phyloP scores from a whole-genome alignment of 2,888 invertebrate genomes.

The Panopea generosa region DNA sequence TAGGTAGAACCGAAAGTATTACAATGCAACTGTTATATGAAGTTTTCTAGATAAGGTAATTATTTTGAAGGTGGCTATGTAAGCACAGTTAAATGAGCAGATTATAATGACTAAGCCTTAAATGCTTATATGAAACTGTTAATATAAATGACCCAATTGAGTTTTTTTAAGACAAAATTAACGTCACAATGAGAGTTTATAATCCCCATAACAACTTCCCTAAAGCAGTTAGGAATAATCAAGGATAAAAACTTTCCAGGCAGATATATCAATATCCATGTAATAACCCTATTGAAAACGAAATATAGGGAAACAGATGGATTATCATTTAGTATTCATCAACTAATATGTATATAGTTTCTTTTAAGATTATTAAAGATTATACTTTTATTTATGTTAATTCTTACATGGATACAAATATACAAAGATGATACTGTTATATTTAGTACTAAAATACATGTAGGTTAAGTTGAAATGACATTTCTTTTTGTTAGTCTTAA shows the following conservation, averaged over 20 bases:
- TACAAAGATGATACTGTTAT: background rate
- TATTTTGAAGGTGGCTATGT: background rate
- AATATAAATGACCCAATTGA: background rate
- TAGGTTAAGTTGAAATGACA: constrained; percentile 1
- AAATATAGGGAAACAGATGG: too few relatives aligned
- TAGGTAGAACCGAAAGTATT: too few relatives aligned
- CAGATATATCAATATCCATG: constrained; percentile 3
- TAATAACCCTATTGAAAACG: constrained; percentile 3
- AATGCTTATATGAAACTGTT: constrained; percentile 1
- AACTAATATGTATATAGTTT: background rate
- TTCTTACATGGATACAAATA: constrained; percentile 1
- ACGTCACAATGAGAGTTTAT: constrained; percentile 1
- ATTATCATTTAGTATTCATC: constrained; percentile 3
- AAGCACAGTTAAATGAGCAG: constrained; percentile 3
- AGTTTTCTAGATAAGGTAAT: too few relatives aligned
- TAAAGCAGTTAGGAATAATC: constrained; percentile 3
- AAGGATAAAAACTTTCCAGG: constrained; percentile 2
- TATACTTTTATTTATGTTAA: constrained; percentile 1
- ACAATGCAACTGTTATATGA: too few relatives aligned
- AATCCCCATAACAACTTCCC: constrained; percentile 3
- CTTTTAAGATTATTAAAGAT: constrained; percentile 3
- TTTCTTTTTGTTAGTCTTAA: background rate
- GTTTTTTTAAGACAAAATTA: constrained; percentile 1
- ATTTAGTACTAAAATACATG: background rate
- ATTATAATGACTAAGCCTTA: constrained; percentile 2